Percentiles rank a stretch among this genome's conserved stretches.
Conservation (phyloP, 53 echinoderm and acorn worm species). For the Astropecten irregularis region DNA sequence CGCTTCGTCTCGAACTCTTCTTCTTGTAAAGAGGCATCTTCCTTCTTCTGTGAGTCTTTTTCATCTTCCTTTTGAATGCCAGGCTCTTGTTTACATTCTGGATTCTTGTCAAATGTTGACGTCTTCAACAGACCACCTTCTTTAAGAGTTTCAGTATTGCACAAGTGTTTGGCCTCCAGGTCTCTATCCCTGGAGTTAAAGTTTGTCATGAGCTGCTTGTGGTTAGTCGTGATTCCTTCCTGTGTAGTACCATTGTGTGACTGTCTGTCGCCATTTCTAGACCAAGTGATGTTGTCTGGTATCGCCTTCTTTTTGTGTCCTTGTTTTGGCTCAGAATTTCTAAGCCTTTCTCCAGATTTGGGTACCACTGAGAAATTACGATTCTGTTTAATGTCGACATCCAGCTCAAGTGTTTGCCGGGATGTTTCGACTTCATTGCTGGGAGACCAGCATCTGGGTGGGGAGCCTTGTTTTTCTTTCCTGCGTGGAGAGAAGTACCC, state of each 20-base stretch:
- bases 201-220: slow-evolving; percentile 19
- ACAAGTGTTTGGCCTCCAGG: not conserved
- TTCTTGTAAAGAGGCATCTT: not conserved
- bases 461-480: slow-evolving; percentile 57
- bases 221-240: not conserved
- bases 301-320: not conserved
- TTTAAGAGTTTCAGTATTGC: not conserved
- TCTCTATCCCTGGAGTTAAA: not conserved
- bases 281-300: not conserved
- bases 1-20: too few species aligned
- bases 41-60: not conserved
- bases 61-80: not conserved
- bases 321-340: not conserved
- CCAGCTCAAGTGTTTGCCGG: not conserved
- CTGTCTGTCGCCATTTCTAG: not conserved
- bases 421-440: not conserved
- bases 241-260: not conserved
- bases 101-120: not conserved
- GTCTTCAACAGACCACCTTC: not conserved
- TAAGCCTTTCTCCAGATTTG: not conserved
- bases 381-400: not conserved
- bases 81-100: not conserved
- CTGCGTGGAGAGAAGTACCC: slow-evolving; percentile 74
- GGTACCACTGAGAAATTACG: not conserved
- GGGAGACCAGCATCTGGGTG: slow-evolving; percentile 86